Base-by-base conservation (phyloP, 37 sponge, comb jelly and placozoan genomes). In the Theonella swinhoei region DNA sequence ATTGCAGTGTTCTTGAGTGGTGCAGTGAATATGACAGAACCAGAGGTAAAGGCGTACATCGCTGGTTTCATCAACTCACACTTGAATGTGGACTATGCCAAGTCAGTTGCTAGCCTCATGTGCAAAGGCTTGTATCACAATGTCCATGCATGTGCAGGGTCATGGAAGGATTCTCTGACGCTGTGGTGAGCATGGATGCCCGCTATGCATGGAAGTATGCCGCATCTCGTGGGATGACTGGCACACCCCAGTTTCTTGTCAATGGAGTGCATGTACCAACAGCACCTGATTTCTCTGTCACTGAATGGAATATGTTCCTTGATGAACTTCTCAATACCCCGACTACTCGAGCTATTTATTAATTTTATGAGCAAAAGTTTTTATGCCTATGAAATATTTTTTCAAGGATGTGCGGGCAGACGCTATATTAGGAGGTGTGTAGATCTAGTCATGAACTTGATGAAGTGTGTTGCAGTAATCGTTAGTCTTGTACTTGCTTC, bases 11-110 rank as follows among this genome's bases (percentile, higher is more conserved):
- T 88, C 37, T 30, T 88, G 73, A 31, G 64, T 22, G 79, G 79
- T 72, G 89, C 89, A 59, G 89, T 88, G 72, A 80, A 88, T 42
- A 82, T 83, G 83, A 88, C 89, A 3, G 89, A 88, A 39, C 70
- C 83, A 22, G 42, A 83, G 79, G 89, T 88, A 28, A 36, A 88
- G 76, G 28, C 25, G 22, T 23, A 42, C 36, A 82, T 88, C 7
- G 89, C 89, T 8, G 31, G 61, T 23, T 42, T 77, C n/a, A 36
- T 65, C 22, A 30, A 24, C 25, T 26, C 5, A 9, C 23, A 71
- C 20, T 32, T 77, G 2, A 33, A n/a, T 25, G 42, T 85, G 31
- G n/a, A 34, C n/a, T 17, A 32, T 26, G 37, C 37, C 33, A 70
- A 28, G 82, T 81, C 3, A 71, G 71, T 17, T 65, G 30, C 29